These are phyloP conservation scores for Xenops minutus DNA, from an alignment of 2,797 vertebrate species.

Conservation along the genomic window DNA sequence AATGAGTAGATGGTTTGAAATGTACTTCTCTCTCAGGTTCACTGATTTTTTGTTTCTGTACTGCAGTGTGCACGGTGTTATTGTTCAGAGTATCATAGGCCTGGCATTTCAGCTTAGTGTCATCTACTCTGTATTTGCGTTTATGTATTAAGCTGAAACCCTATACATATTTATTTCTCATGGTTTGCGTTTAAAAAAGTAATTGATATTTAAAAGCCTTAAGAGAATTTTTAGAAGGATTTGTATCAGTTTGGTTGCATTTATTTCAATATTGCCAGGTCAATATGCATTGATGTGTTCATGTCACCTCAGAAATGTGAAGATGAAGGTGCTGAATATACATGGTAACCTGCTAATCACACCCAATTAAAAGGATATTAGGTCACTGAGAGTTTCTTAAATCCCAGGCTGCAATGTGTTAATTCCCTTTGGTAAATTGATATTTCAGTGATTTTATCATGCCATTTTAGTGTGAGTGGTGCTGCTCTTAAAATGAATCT, in stretches of 20 bases:
- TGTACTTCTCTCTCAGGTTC: neutral
- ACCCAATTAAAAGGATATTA: neutral
- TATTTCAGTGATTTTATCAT: neutral
- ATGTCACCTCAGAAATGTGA: neutral
- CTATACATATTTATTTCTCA: neutral
- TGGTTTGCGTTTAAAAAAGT: neutral
- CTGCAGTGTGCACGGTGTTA: neutral
- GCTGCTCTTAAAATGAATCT: neutral
- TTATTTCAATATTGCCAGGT: neutral
- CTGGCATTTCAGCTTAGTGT: neutral
- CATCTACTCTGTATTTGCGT: neutral
- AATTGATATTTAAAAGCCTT: neutral
- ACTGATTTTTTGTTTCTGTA: neutral
- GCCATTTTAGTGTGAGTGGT: neutral
- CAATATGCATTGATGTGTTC: rapidly evolving
- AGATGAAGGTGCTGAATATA: neutral
- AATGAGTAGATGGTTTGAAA: neutral
- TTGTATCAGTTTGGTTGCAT: neutral
- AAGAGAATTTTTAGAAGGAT: neutral
- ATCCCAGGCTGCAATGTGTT: neutral
- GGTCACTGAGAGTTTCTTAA: neutral
- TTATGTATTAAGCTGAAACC: neutral
- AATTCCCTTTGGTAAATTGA: neutral
- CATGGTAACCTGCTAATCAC: neutral
- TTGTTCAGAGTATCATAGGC: neutral